Base-by-base conservation (phyloP, 2,797 vertebrate species). In the Brotogeris chrysoptera region DNA sequence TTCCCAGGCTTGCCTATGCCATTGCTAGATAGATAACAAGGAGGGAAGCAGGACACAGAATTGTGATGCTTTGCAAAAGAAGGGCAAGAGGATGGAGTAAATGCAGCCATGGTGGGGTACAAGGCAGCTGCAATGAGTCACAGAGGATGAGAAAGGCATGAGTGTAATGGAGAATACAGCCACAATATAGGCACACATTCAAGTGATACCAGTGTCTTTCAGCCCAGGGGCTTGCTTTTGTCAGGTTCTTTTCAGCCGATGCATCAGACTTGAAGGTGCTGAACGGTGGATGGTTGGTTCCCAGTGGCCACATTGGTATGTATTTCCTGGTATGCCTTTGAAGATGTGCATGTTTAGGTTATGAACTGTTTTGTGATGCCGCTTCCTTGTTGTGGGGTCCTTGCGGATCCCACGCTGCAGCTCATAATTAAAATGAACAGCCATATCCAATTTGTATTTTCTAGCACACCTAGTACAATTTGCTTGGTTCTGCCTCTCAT, bases 261-360 rank as follows among this genome's bases (percentile, higher is more conserved):
- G 32, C 10, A 47, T 47, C 19, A 53, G 44, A 25, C 20, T 47
- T 49, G 20, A 36, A 47, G 59, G 19, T 57, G n/a, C 46, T 18
- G 50, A 46, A 50, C 0, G 5, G 41, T n/a, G 44, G 50, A 13
- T 5, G 55, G 21, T 34, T 61, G 63, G 47, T 27, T 18, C 1
- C 44, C 47, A 8, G 4, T 16, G 52, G 38, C 43, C n/a, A 5
- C 27, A 13, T 27, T 0, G 13, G 14, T 3, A 0, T 0, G 1
- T 4, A 4, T 55, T 70, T 28, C 32, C 3, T 38, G 53, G 8
- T 4, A 2, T 30, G 38, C 57, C 59, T 36, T 3, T 53, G 41
- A 27, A 81, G 25, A 25, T 11, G 59, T 8, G 11, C 6, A 0
- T 1, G 8, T 43, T 77, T 41, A 21, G 9, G 23, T 36, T 71